These are phyloP conservation scores for Eriocheir sinensis DNA, from an alignment of 1,140 invertebrate genomes.

Conservation along the genomic window DNA sequence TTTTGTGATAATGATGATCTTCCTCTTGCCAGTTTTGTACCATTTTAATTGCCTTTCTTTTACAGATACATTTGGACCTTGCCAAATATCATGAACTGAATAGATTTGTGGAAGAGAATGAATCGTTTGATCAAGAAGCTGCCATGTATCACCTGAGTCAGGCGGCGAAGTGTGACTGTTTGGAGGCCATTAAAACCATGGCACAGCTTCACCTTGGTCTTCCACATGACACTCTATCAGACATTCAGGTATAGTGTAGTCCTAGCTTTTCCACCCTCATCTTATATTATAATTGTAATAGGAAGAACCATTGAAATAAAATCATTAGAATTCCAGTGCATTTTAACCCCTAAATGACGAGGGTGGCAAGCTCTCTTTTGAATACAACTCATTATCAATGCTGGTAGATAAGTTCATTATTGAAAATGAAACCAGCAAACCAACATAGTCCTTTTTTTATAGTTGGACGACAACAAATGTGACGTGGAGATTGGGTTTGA, in stretches of 20 bases:
- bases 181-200: constrained; percentile 84
- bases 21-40: background rate
- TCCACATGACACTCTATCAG: constrained; percentile 83
- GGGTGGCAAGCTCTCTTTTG: too few relatives aligned
- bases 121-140: constrained; percentile 83
- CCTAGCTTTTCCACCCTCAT: too few relatives aligned
- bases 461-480: constrained; percentile 73
- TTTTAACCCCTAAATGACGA: too few relatives aligned
- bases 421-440: too few relatives aligned
- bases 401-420: too few relatives aligned
- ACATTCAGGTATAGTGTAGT: constrained; percentile 79
- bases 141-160: constrained; percentile 84
- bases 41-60: constrained; percentile 45
- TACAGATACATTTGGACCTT: constrained; percentile 85
- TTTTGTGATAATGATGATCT: too few relatives aligned
- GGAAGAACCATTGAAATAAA: too few relatives aligned
- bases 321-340: too few relatives aligned
- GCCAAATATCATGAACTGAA: constrained; percentile 85
- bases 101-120: constrained; percentile 82
- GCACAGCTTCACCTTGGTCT: constrained; percentile 83
- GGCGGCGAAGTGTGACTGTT: constrained; percentile 84
- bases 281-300: too few relatives aligned
- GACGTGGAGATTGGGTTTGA: constrained; percentile 78
- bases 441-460: constrained; percentile 44
- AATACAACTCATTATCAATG: too few relatives aligned